Conservation (phyloP, 2,797 vertebrate genomes). For the Chaetophractus vellerosus region DNA sequence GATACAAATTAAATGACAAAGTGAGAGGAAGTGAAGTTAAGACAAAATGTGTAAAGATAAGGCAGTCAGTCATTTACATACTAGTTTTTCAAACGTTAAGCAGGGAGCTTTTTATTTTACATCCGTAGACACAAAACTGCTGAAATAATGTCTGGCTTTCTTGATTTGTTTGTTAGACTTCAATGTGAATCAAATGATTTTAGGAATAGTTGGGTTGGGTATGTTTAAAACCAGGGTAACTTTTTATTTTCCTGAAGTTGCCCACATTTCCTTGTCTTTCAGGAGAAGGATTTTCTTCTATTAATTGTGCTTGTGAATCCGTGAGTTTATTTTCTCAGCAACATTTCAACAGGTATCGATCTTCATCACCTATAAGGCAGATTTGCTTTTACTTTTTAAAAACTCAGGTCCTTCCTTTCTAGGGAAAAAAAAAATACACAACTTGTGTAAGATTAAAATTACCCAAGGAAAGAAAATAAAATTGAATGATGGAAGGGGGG, state of each 20-base stretch:
- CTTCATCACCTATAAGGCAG: not conserved
- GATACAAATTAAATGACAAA: conserved; percentile 91
- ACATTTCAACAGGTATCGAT: conserved; percentile 73
- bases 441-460: conserved; percentile 49
- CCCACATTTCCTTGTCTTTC: not conserved
- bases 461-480: conserved; percentile 66
- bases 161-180: not conserved
- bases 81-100: conserved; percentile 71
- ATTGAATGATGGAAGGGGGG: not conserved
- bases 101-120: conserved; percentile 37
- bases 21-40: conserved; percentile 87
- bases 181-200: not conserved
- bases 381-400: conserved; percentile 20
- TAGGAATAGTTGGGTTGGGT: conserved; percentile 35
- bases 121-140: conserved; percentile 27
- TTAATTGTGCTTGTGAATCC: not conserved
- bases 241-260: not conserved
- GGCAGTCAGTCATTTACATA: conserved; percentile 78
- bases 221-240: not conserved
- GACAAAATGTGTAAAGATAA: conserved; percentile 84
- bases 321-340: conserved; percentile 24
- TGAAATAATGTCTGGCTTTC: not conserved
- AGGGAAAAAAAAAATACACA: not conserved
- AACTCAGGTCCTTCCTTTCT: not conserved
- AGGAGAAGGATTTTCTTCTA: not conserved